Conservation (phyloP, 30 jellyfish, hydroid and myxozoan genomes). For the Pseudorhiza aurosa region DNA sequence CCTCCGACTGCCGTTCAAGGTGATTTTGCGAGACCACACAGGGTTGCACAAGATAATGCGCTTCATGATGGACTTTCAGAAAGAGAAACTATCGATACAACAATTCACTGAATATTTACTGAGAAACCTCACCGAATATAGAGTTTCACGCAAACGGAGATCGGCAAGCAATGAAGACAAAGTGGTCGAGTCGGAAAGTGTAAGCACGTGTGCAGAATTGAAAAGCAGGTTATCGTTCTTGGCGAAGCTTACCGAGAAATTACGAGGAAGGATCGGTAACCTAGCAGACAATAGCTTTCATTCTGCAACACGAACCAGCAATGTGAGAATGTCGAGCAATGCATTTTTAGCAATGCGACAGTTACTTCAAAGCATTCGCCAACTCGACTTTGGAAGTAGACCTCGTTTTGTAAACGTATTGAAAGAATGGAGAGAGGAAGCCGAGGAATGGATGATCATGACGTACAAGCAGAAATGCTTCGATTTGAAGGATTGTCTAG, state of each 20-base stretch:
- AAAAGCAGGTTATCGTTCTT: neutral
- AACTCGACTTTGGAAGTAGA: neutral
- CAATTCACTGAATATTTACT: conserved; percentile 36
- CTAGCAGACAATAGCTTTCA: neutral
- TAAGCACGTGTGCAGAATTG: conserved; percentile 20
- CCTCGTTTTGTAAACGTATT: neutral
- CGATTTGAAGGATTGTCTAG: conserved; percentile 66
- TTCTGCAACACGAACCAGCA: conserved; percentile 12
- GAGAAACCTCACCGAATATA: conserved; percentile 30
- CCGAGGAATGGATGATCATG: conserved; percentile 28
- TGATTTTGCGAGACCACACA: conserved; percentile 20
- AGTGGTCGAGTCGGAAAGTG: conserved; percentile 1
- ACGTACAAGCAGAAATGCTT: conserved; percentile 42
- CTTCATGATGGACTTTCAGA: conserved; percentile 47
- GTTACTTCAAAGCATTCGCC: conserved; percentile 22
- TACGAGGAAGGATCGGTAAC: neutral
- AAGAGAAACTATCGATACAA: conserved; percentile 23
- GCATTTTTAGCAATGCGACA: conserved; percentile 23
- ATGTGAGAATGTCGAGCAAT: conserved; percentile 1
- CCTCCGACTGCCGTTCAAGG: conserved; percentile 62
- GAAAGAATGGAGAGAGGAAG: conserved; percentile 26
- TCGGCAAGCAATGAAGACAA: neutral
- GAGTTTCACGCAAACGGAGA: conserved; percentile 42
- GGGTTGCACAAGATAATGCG: conserved; percentile 25
- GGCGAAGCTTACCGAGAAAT: neutral